Base-by-base conservation (phyloP, 2,888 invertebrate species). In the Danaus chrysippus region DNA sequence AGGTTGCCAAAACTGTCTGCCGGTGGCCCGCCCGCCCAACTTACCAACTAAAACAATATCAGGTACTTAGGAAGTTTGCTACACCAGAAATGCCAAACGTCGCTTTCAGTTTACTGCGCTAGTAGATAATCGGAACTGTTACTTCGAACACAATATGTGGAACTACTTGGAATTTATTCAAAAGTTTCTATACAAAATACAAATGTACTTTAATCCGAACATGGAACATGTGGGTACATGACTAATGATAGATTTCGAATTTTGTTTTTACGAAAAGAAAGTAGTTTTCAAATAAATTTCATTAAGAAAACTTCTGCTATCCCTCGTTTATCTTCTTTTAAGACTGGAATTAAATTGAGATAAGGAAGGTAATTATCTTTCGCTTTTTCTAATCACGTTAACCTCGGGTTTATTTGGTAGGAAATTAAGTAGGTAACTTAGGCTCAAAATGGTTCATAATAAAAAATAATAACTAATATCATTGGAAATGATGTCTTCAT, bases 311-410 rank as follows among this genome's bases (percentile, higher is more conserved):
- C 9, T 49, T 85, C 83, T 80, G 82, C 83, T 86, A 82, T 75
- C 75, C 80, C 79, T 82, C 90, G 86, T 90, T 90, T 89, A 90
- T 90, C 90, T 90, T 86, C 87, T 88, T 90, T 90, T 87, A 87
- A 87, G 86, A 89, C 82, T 84, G 84, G 84, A 87, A 86, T 88
- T 85, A 85, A 84, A 82, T 73, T 75, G 86, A 86, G 85, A 86
- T 86, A 80, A 79, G 69, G 77, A 72, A 76, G 82, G 84, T 90
- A 90, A 88, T 89, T 89, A 87, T 84, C 15, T 49, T 49, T 49
- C 49, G 17, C 17, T 49, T 13, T 17, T 49, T 49, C 43, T 49
- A 49, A 17, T 49, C 9, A 49, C 49, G 49, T 49, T 49, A 10
- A 49, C 17, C 17, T 49, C 49, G 17, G 3, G 15, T 17, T 49